Evolutionary conservation across 2,797 vertebrate species (phyloP).

Genomic region (Heteromormyrus szaboi): DNA sequence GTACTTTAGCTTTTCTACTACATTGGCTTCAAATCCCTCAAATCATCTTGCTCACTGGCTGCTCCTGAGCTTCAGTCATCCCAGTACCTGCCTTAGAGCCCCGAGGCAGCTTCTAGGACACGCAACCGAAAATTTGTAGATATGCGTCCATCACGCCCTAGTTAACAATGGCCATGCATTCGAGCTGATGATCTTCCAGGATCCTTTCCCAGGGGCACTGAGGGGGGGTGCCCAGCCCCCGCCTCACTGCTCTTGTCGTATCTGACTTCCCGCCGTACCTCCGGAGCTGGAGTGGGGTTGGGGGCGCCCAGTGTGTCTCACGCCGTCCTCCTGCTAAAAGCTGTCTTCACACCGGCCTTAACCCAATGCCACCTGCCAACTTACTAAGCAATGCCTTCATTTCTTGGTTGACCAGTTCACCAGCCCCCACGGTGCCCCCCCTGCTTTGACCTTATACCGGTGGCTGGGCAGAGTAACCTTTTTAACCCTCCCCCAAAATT

Average conservation of each 20-base stretch:
- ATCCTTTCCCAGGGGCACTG: background rate
- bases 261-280: constrained; percentile 6
- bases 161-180: background rate
- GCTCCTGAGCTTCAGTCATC: background rate
- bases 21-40: background rate
- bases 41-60: background rate
- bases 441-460: constrained; percentile 52
- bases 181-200: background rate
- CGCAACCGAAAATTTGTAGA: background rate
- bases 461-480: constrained; percentile 57
- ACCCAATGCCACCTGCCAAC: constrained; percentile 40
- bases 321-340: constrained; percentile 39
- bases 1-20: background rate
- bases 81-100: background rate
- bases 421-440: constrained; percentile 40
- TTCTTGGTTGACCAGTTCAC: constrained; percentile 61
- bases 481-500: constrained; percentile 47
- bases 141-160: background rate
- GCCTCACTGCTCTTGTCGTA: constrained; percentile 14
- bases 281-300: background rate
- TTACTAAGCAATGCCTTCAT: constrained; percentile 59
- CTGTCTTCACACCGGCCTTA: constrained; percentile 58
- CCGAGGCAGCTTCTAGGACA: background rate
- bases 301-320: constrained; percentile 15
- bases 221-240: background rate